Evolutionary conservation across 1,140 invertebrate species (phyloP), one percentile per base, ranked within the genome.

Genomic region (Amphibalanus amphitrite): DNA sequence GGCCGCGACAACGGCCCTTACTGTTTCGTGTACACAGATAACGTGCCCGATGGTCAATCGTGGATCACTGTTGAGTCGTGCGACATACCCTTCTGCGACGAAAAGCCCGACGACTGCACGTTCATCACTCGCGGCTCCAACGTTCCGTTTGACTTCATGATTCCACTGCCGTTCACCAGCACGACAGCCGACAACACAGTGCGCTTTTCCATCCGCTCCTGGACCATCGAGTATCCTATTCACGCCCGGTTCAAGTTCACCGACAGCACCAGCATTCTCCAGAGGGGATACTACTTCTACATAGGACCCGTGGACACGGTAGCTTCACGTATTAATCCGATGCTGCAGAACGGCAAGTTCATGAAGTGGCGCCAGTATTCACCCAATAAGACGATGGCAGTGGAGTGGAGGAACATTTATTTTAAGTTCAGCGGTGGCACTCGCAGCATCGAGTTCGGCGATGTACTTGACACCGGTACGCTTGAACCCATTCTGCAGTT

Each of bases 11-110:
- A 67, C 10, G 65, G 65, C 4, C 65, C 65, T 26, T 67, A 67
- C 65, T 67, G 65, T 26, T 67, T 67, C n/a, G 65, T 67, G n/a
- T 10, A 67, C 10, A 6, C 65, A 10, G 65, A 67, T 8, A 10
- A 67, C 8, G 28, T 28, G 10, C 10, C 3, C 28, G 65, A 28
- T 8, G 13, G n/a, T 10, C 23, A 26, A 10, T 17, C 65, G 17
- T 26, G n/a, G 65, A 28, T 67, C 17, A 28, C 28, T 1, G 26
- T 28, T 4, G 65, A 67, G 28, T 28, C 65, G 4, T 67, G 65
- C n/a, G 65, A 67, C n/a, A 25, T 67, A 3, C 65, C 65, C n/a
- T 67, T 67, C 65, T 67, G 65, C 23, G 65, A 67, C 28, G 65
- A 26, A 1, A 26, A 26, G 3, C 65, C 65, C 17, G 28, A 26